phyloP scores from a whole-genome alignment of 2,113 vertebrate genomes.

The Himantopus leucocephalus region DNA sequence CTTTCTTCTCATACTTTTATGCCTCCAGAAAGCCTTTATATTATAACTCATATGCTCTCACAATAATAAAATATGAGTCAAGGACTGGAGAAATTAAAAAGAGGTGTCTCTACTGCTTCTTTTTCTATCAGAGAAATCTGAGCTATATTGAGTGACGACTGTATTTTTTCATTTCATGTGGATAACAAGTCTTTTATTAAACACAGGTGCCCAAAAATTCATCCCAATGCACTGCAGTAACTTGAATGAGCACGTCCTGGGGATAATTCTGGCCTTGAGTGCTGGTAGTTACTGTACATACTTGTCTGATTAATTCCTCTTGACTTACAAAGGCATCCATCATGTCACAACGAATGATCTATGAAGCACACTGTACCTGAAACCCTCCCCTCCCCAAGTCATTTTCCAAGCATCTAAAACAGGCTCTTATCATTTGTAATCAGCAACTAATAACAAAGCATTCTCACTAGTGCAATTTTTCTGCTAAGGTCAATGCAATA shows the following conservation, averaged over 20 bases:
- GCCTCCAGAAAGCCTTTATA: background rate
- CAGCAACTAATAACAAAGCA: conserved; percentile 73
- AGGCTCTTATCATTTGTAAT: conserved; percentile 44
- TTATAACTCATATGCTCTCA: background rate
- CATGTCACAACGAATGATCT: conserved; percentile 9
- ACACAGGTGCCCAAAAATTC: conserved; percentile 6
- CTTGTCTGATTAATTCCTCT: conserved; percentile 45
- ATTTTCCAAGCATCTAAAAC: conserved; percentile 28
- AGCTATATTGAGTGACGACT: background rate
- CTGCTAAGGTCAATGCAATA: conserved; percentile 58
- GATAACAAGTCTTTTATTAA: conserved; percentile 14
- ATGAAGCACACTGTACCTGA: background rate
- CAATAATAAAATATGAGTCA: background rate
- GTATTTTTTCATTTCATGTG: background rate
- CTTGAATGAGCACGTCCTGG: conserved; percentile 37
- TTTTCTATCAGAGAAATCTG: background rate
- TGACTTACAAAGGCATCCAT: conserved; percentile 41
- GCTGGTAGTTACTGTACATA: conserved; percentile 28
- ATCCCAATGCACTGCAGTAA: conserved; percentile 20
- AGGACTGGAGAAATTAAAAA: background rate
- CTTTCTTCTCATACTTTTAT: background rate
- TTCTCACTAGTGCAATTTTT: background rate
- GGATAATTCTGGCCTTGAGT: conserved; percentile 21
- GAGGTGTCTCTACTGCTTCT: background rate
- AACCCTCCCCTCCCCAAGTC: background rate